A percentile compares a stretch with the other conserved stretches of the same genome.
These are phyloP conservation scores for Sitta carolinensis DNA, from an alignment of 2,797 vertebrate species.

Conservation along the genomic window DNA sequence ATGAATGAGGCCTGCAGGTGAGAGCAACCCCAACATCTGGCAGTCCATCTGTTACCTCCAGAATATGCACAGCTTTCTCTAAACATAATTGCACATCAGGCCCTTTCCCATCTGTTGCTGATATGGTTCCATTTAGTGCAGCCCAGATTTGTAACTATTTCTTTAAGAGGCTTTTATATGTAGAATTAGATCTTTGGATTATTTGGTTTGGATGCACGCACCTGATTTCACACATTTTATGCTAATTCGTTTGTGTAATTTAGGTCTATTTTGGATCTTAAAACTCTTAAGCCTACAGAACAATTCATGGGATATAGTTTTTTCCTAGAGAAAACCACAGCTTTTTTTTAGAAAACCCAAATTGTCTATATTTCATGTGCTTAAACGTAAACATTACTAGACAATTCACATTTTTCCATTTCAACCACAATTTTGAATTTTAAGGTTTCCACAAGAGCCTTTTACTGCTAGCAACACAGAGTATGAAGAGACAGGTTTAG, in stretches of 20 bases:
- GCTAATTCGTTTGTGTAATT: neutral
- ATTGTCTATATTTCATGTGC: neutral
- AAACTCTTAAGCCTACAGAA: neutral
- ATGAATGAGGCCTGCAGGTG: neutral
- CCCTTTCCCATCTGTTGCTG: neutral
- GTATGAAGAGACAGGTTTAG: neutral
- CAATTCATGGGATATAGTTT: neutral
- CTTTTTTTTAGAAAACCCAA: neutral
- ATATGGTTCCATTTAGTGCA: neutral
- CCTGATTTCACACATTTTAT: neutral
- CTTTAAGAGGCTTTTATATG: neutral
- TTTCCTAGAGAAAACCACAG: neutral
- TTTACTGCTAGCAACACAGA: neutral
- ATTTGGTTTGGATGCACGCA: neutral
- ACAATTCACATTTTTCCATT: neutral
- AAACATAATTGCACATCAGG: neutral
- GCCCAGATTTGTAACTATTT: neutral
- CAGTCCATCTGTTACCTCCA: constrained; percentile 25
- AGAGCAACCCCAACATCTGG: constrained; percentile 14
- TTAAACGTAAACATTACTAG: neutral
- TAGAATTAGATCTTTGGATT: neutral
- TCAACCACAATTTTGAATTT: neutral
- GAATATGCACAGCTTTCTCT: neutral
- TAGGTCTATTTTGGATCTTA: neutral
- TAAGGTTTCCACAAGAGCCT: neutral